Evolutionary conservation across 2,797 vertebrate species (phyloP).

Genomic region (Octomys mimax): DNA sequence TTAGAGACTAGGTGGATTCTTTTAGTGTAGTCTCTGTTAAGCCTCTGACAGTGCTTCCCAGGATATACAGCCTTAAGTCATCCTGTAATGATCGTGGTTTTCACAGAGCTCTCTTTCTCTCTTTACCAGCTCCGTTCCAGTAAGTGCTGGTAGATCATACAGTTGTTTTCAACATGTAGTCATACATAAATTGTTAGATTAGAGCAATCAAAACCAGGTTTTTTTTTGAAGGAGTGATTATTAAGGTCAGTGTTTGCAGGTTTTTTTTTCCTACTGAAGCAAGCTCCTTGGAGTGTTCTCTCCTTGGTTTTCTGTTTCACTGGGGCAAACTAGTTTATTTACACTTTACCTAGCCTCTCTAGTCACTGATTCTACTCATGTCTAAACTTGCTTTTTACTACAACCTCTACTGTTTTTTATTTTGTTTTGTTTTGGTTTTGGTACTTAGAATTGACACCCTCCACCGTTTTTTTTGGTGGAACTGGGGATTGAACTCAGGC

Average conservation of each 20-base stretch:
- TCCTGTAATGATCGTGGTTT: slow-evolving; percentile 32
- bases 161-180: slow-evolving; percentile 35
- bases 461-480: no score
- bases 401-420: background rate
- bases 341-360: slow-evolving; percentile 25
- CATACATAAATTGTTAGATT: slow-evolving; percentile 21
- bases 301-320: background rate
- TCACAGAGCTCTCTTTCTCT: background rate
- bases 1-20: slow-evolving; percentile 39
- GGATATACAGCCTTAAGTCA: background rate
- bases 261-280: background rate
- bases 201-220: background rate
- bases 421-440: no score
- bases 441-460: no score
- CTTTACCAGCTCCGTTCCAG: background rate
- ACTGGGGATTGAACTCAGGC: no score
- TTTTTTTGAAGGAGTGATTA: background rate
- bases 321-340: background rate
- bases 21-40: slow-evolving; percentile 35
- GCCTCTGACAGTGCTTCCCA: background rate
- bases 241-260: slow-evolving; percentile 1
- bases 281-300: background rate
- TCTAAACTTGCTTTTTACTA: background rate
- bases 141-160: slow-evolving; percentile 21
- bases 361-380: background rate